Base-by-base conservation (phyloP, 2,113 vertebrate genomes). In the Albula goreensis region DNA sequence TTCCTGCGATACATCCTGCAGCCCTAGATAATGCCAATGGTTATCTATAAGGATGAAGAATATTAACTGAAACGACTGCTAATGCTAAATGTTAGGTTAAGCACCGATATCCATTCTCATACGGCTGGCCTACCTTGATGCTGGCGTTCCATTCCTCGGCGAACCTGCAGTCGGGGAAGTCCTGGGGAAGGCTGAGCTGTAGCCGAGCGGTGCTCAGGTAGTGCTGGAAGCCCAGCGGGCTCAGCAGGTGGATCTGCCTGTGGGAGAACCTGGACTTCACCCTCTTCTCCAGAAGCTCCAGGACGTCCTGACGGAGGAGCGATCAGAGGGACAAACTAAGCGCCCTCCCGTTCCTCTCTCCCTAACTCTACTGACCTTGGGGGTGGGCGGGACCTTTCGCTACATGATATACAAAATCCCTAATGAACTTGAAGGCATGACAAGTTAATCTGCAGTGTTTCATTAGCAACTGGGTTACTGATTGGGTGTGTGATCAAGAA, bases 221-320 rank as follows among this genome's bases (percentile, higher is more conserved):
- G 83, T 96, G 95, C 53, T 88, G 53, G 89, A 99, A 98, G 70
- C 91, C 94, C 90, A 96, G 94, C 63, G 94, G 93, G 91, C 94
- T 97, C 86, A 96, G 89, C 91, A 99, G 86, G 88, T 98, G 96
- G 87, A 99, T 99, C 95, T 99, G 98, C 82, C 98, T 93, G 92
- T 99, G 98, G 49, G 98, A 99, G 89, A 99, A 99, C 84, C 98
- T 93, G 0, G 98, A 99, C 90, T 99, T 99, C 7, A 99, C 98
- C 87, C 98, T 95, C 91, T 99, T 99, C 93, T 99, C 98, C 91
- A 99, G 87, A 86, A 99, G 96, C 95, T 99, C 98, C 94, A 99
- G 88, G 81, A 99, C 95, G 89, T 99, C 98, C 98, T 99, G 89
- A 82, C 78, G 0, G n/a, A 10, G 50, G 49, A 60, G 31, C n/a